phyloP scores from a whole-genome alignment of 2,113 vertebrate genomes.

The Oenanthe oenanthe region DNA sequence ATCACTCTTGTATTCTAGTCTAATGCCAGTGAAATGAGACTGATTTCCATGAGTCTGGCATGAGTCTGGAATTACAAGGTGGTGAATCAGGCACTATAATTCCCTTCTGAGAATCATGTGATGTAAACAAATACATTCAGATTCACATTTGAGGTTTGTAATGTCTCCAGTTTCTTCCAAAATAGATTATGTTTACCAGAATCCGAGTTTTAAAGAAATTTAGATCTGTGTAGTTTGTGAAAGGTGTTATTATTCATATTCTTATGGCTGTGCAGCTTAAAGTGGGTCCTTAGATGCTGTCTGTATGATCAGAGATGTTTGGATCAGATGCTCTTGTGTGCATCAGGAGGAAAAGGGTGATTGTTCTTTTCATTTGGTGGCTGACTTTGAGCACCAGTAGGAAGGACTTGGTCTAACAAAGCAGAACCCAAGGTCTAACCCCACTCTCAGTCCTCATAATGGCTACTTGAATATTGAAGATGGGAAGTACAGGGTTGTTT shows the following conservation, averaged over 20 bases:
- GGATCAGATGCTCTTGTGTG: not conserved
- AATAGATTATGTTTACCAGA: not conserved
- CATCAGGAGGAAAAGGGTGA: not conserved
- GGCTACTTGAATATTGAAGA: not conserved
- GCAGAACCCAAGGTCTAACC: not conserved
- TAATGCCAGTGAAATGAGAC: constrained; percentile 16
- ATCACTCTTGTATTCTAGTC: not conserved
- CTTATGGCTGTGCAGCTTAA: not conserved
- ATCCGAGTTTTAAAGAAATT: not conserved
- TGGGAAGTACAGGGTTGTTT: not conserved
- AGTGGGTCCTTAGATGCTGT: not conserved
- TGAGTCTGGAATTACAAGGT: constrained; percentile 1
- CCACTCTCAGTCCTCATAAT: not conserved
- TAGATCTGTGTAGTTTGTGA: not conserved
- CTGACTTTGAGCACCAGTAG: not conserved
- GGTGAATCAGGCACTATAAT: constrained; percentile 3
- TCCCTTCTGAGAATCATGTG: not conserved
- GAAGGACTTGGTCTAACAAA: not conserved
- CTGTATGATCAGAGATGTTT: not conserved
- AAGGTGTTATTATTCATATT: not conserved
- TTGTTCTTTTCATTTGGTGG: not conserved
- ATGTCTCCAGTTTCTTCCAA: not conserved
- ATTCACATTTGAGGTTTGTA: constrained; percentile 10
- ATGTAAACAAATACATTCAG: constrained; percentile 32
- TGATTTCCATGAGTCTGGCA: constrained; percentile 28